Evolutionary conservation across 2,888 invertebrate species (phyloP), one percentile per base, ranked within the genome.

Genomic region (Syrphus vitripennis): DNA sequence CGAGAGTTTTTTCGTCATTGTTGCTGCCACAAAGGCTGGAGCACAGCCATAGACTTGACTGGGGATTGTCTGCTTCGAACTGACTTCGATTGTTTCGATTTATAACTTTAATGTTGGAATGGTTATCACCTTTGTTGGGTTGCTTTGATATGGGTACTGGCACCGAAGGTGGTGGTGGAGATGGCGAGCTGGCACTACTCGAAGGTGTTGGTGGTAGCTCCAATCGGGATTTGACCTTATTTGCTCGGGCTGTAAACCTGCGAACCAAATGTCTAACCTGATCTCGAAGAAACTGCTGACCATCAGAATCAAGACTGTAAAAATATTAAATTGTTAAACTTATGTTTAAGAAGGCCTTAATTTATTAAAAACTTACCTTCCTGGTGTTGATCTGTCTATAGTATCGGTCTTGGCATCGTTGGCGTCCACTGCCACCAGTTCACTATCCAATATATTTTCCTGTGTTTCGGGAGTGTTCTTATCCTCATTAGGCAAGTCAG

Each of bases 191-290:
- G 87, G 94, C 93, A 77, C 94, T 93, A 10, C 94, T 94, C 1
- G 95, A 94, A 0, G 95, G 95, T 6, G 95, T 95, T 6, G 94
- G 94, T 0, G 95, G 95, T 80, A 94, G 92, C 88, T 95, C 94
- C n/a, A 95, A 92, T 50, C 94, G 92, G 34, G 93, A 93, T 87
- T 94, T 93, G 29, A 94, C 93, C 74, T 93, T 93, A 88, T 93
- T 94, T 6, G 95, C 94, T 57, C 95, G 92, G 26, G 94, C 93
- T 0, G 94, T 94, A 88, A 95, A 95, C 4, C 94, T 94, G 6
- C 94, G 93, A 1, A 95, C 94, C 79, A 95, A 90, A 88, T 94
- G 93, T 4, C 94, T 93, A 21, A 95, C 92, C 69, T 92, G 92
- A 40, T 93, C 91, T 1, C 92, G 90, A 16, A 92, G 88, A 80